Percentiles rank a stretch among this genome's conserved stretches.
Evolutionary conservation across 2,797 vertebrate species (phyloP).

Genomic region (Amblyopsis hoosieri): DNA sequence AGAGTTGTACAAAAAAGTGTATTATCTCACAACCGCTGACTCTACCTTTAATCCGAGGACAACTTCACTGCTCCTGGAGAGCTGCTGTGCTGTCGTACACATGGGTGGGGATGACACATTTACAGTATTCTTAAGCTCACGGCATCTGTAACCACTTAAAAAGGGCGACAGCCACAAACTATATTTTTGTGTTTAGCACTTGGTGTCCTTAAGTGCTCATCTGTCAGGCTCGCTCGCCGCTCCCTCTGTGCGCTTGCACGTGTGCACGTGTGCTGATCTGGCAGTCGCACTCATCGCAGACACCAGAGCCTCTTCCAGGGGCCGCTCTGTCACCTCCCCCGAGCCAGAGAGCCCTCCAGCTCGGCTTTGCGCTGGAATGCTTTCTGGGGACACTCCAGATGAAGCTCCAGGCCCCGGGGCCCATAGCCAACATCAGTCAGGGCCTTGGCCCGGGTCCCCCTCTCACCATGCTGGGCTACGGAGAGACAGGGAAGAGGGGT

Average conservation of each 20-base stretch:
- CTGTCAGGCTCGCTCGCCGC: conserved; percentile 25
- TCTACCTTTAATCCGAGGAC: no score
- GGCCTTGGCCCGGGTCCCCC: conserved; percentile 11
- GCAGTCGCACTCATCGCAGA: conserved; percentile 7
- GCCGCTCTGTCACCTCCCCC: conserved; percentile 30
- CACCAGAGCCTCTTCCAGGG: conserved; percentile 2
- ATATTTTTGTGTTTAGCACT: conserved; percentile 12
- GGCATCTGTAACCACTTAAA: conserved; percentile 53
- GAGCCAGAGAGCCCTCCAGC: conserved; percentile 34
- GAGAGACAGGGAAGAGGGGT: conserved; percentile 20
- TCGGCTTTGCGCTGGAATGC: conserved; percentile 39
- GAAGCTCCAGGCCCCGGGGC: conserved; percentile 32
- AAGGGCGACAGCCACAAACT: conserved; percentile 51
- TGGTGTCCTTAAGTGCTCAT: conserved; percentile 24
- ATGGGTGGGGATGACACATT: conserved; percentile 6
- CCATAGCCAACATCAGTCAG: conserved; percentile 51
- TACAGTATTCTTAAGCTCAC: conserved; percentile 57
- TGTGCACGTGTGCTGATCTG: conserved; percentile 34
- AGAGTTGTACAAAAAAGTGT: no score
- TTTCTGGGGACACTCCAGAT: conserved; percentile 49
- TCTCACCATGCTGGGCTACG: conserved; percentile 26
- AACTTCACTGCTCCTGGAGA: not conserved
- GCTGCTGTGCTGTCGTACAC: conserved; percentile 12
- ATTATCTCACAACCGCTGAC: no score
- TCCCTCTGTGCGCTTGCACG: conserved; percentile 26